Conservation (phyloP, 2,113 vertebrate species). For the Phalacrocorax aristotelis region DNA sequence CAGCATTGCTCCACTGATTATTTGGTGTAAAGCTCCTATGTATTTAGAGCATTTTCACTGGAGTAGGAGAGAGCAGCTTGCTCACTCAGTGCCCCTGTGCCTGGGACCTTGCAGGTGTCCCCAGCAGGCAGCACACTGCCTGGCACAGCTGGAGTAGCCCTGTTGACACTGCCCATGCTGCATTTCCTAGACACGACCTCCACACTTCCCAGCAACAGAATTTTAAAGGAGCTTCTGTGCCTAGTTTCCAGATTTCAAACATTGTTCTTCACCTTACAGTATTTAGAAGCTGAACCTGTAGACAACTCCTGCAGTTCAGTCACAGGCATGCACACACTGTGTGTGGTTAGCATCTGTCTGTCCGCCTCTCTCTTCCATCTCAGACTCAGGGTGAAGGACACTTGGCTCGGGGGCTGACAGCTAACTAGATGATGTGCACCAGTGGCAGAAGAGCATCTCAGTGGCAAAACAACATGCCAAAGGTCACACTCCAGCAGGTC, state of each 20-base stretch:
- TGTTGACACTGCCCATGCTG: background rate
- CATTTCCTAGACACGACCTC: background rate
- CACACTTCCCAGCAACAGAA: background rate
- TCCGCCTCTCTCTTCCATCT: background rate
- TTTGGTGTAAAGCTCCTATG: background rate
- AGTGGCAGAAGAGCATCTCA: background rate
- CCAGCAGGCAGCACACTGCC: background rate
- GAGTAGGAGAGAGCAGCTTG: background rate
- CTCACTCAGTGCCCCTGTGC: background rate
- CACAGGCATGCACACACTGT: fast-evolving
- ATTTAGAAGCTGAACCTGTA: background rate
- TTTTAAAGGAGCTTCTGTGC: background rate
- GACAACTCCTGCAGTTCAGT: background rate
- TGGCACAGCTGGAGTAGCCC: background rate
- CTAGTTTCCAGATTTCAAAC: background rate
- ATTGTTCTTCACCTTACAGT: background rate
- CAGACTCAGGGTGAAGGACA: background rate
- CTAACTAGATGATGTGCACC: background rate
- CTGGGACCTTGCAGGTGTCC: background rate
- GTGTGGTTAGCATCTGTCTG: background rate
- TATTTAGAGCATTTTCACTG: background rate
- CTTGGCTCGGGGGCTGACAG: background rate
- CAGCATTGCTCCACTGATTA: background rate
- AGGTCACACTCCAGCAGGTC: background rate
- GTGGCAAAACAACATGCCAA: background rate